A percentile compares a stretch with the other conserved stretches of the same genome.
Evolutionary conservation across 2,888 invertebrate genomes (phyloP).

Genomic region (Zaprionus bogoriensis): DNA sequence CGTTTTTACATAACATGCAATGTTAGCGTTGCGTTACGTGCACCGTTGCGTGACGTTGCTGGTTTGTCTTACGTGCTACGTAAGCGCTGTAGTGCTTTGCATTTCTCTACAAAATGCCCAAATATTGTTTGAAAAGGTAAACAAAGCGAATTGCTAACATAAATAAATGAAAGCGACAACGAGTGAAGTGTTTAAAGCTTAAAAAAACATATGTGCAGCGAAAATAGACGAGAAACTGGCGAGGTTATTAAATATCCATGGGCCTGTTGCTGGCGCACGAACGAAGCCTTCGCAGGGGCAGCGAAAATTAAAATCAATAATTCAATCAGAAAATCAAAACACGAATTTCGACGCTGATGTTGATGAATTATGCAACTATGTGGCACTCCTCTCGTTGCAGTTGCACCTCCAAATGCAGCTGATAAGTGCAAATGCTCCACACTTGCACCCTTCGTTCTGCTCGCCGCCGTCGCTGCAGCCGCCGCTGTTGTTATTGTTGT

Average conservation of each 20-base stretch:
- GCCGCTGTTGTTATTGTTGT: conserved; percentile 35
- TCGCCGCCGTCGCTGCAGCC: conserved; percentile 32
- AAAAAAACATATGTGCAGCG: neutral
- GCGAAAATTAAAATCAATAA: conserved; percentile 74
- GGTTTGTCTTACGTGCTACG: conserved; percentile 42
- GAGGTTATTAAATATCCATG: conserved; percentile 3
- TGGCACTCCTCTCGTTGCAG: conserved; percentile 24
- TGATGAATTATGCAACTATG: conserved; percentile 70
- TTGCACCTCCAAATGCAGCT: conserved; percentile 61
- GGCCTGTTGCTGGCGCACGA: conserved; percentile 54
- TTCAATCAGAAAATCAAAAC: conserved; percentile 77
- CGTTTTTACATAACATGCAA: neutral
- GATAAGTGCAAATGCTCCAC: conserved; percentile 64
- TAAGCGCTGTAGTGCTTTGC: conserved; percentile 56
- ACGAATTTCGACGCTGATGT: conserved; percentile 50
- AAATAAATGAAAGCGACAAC: conserved; percentile 13
- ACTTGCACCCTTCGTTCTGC: conserved; percentile 44
- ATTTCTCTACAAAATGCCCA: conserved; percentile 62
- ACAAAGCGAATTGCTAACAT: conserved; percentile 41
- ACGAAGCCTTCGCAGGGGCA: conserved; percentile 34
- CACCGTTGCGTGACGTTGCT: conserved; percentile 23
- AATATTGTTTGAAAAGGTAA: conserved; percentile 68
- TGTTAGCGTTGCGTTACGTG: neutral
- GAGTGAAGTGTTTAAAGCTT: neutral
- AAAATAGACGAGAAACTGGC: neutral